phyloP scores from a whole-genome alignment of 1,140 invertebrate species.

The Nomia melanderi region DNA sequence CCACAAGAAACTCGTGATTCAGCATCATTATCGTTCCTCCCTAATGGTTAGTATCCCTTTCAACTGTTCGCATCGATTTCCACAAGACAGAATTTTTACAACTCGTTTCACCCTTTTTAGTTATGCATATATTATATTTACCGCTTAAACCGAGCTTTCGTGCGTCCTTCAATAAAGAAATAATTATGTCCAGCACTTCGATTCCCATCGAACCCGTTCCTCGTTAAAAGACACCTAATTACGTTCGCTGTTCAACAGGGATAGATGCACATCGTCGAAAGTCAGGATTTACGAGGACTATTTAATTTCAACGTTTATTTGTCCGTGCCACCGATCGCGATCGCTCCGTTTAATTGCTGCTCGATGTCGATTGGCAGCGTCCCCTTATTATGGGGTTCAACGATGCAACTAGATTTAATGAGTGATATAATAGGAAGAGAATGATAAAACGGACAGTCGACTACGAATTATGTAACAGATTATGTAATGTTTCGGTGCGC shows the following conservation, averaged over 20 bases:
- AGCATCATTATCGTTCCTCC: no score
- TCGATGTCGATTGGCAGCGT: not conserved
- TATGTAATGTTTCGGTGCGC: slow-evolving; percentile 48
- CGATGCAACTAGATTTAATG: slow-evolving; percentile 44
- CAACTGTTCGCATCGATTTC: no score
- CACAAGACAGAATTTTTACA: no score
- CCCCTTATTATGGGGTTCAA: slow-evolving; percentile 27
- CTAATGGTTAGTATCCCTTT: no score
- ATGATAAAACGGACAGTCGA: slow-evolving; percentile 23
- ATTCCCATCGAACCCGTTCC: not conserved
- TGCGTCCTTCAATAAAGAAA: not conserved
- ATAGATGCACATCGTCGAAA: not conserved
- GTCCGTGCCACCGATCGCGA: not conserved
- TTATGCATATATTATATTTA: no score
- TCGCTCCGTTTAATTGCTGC: not conserved
- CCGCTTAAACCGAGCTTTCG: no score
- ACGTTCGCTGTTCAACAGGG: not conserved
- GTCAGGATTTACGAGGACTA: not conserved
- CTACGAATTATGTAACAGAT: slow-evolving; percentile 47
- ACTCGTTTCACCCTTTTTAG: no score
- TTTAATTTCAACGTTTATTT: not conserved
- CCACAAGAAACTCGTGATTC: no score
- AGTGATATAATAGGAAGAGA: slow-evolving; percentile 43
- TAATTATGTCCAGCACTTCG: not conserved
- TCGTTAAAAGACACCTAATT: not conserved